Percentiles rank a stretch among this genome's conserved stretches.
These are phyloP conservation scores for Palythoa grandiflora DNA, from an alignment of 92 coral and sea anemone genomes.

Conservation along the genomic window DNA sequence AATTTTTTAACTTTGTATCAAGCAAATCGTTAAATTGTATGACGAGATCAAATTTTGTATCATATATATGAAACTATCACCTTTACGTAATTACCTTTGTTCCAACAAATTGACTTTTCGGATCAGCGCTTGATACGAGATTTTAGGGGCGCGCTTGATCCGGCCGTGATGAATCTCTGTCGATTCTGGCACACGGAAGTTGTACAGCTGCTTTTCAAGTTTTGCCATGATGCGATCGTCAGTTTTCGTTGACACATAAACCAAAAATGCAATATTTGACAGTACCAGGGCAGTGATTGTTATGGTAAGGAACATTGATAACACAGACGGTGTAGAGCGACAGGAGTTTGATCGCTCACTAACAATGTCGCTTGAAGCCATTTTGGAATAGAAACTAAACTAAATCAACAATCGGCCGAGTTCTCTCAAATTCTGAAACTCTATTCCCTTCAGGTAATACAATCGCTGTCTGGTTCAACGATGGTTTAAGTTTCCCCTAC, in stretches of 20 bases:
- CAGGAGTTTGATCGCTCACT: not conserved
- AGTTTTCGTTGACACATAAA: not conserved
- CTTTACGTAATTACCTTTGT: not conserved
- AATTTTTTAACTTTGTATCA: too few relatives aligned
- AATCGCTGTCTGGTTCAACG: not conserved
- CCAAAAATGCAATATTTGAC: not conserved
- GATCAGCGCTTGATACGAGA: not conserved
- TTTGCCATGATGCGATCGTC: not conserved
- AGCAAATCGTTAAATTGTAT: not conserved
- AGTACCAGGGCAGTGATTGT: not conserved
- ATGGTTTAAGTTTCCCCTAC: not conserved
- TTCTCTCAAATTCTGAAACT: not conserved
- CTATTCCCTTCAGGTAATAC: not conserved
- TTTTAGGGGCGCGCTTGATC: not conserved
- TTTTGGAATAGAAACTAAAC: not conserved
- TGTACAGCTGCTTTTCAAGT: not conserved
- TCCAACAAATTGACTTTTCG: not conserved
- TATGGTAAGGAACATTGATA: not conserved
- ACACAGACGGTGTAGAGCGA: not conserved
- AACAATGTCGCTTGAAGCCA: not conserved
- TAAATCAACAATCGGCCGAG: not conserved
- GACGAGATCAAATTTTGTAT: not conserved
- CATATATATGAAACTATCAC: not conserved
- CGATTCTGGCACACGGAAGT: not conserved
- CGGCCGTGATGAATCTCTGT: not conserved